phyloP scores from a whole-genome alignment of 1,140 invertebrate species.

The Anastatus disparis region DNA sequence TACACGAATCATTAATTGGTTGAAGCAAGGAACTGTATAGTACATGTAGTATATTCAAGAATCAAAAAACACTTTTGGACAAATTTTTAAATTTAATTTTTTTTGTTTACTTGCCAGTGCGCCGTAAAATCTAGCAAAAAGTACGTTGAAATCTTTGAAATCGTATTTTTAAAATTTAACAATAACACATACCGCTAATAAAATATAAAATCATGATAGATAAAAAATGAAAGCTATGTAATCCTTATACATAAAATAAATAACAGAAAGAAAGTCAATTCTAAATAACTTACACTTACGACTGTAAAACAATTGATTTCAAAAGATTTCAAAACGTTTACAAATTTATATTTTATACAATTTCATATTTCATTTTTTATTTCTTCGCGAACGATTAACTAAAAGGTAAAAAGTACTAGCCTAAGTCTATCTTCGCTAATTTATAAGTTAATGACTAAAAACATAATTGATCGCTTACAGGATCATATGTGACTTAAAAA shows the following conservation, averaged over 20 bases:
- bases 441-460: constrained; percentile 39
- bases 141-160: constrained; percentile 2
- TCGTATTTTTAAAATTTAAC: too few relatives aligned
- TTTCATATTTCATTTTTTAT: neutral
- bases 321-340: constrained; percentile 4
- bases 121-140: neutral
- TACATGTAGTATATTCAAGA: constrained; percentile 39
- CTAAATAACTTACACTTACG: neutral
- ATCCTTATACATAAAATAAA: neutral
- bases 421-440: constrained; percentile 37
- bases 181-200: too few relatives aligned
- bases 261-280: neutral
- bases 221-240: neutral
- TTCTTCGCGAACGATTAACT: neutral
- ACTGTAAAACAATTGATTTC: neutral
- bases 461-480: constrained; percentile 10
- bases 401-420: constrained; percentile 27
- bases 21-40: constrained; percentile 58
- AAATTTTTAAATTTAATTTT: constrained; percentile 1
- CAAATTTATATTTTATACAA: neutral
- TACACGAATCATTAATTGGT: constrained; percentile 47
- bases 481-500: constrained; percentile 1
- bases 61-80: constrained; percentile 18
- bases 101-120: neutral
- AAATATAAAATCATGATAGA: too few relatives aligned